A percentile compares a stretch with the other conserved stretches of the same genome.
Evolutionary conservation across 2,888 invertebrate species (phyloP).

Genomic region (Schizotus pectinicornis): DNA sequence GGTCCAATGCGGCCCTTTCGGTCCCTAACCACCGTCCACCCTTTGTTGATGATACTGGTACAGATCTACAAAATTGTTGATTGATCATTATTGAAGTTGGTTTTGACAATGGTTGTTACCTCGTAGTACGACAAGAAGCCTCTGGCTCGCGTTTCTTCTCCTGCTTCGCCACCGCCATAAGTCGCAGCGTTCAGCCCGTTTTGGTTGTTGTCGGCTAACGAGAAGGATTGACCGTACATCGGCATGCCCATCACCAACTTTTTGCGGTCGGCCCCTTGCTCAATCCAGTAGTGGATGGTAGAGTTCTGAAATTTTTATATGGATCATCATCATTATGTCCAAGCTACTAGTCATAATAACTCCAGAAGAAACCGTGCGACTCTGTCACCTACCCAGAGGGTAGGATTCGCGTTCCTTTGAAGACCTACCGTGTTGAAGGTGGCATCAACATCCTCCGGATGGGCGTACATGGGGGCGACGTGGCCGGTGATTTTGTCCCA

Average conservation of each 20-base stretch:
- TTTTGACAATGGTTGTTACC: slow-evolving; percentile 56
- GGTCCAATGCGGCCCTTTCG: slow-evolving; percentile 85
- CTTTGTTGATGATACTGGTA: slow-evolving; percentile 73
- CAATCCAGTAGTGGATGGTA: slow-evolving; percentile 87
- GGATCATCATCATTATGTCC: too few relatives aligned
- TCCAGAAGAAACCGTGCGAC: slow-evolving; percentile 7
- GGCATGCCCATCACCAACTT: slow-evolving; percentile 89
- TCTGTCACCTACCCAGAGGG: too few relatives aligned
- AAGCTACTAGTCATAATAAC: too few relatives aligned
- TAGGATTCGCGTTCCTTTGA: too few relatives aligned
- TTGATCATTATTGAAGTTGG: neutral
- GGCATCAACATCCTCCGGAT: slow-evolving; percentile 74
- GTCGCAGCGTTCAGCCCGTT: slow-evolving; percentile 76
- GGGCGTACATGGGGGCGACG: slow-evolving; percentile 84
- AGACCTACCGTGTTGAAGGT: slow-evolving; percentile 77
- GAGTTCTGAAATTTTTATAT: slow-evolving; percentile 73
- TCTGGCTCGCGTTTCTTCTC: slow-evolving; percentile 84
- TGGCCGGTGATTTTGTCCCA: slow-evolving; percentile 93
- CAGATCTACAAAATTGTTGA: slow-evolving; percentile 69
- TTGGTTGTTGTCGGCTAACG: slow-evolving; percentile 71
- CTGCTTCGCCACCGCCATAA: slow-evolving; percentile 88
- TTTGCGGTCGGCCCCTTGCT: slow-evolving; percentile 76
- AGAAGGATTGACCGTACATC: slow-evolving; percentile 89
- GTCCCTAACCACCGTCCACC: slow-evolving; percentile 79
- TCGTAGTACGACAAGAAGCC: slow-evolving; percentile 91